A percentile compares a stretch with the other conserved stretches of the same genome.
Conservation (phyloP, 2,113 vertebrate genomes). For the Cichladusa arquata region DNA sequence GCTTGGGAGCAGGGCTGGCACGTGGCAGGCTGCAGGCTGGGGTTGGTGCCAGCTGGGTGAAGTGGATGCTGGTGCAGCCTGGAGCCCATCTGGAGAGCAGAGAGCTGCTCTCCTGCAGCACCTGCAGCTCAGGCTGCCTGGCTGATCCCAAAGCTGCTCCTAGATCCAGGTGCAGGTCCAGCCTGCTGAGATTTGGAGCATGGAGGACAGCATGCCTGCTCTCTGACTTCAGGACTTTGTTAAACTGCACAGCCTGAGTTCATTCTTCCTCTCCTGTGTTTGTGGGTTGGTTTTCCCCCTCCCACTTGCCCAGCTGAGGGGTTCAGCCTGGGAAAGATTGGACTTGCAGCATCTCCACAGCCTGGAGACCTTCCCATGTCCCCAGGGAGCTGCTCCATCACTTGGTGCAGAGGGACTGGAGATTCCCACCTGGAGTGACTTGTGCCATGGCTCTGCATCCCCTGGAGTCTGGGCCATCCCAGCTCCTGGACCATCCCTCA, state of each 20-base stretch:
- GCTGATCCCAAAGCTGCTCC: not conserved
- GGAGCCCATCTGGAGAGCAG: not conserved
- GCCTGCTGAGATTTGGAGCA: not conserved
- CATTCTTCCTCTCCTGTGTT: not conserved
- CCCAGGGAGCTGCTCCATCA: not conserved
- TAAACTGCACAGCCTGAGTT: not conserved
- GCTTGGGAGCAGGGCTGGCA: accelerated
- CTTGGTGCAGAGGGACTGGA: not conserved
- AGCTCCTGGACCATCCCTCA: not conserved
- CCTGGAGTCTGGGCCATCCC: not conserved
- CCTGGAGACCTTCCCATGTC: accelerated
- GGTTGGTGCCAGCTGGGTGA: accelerated
- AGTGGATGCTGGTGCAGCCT: not conserved
- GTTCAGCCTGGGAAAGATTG: not conserved
- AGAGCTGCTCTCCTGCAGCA: not conserved
- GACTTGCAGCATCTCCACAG: not conserved
- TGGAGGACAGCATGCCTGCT: not conserved
- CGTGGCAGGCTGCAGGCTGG: not conserved
- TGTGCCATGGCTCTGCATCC: not conserved
- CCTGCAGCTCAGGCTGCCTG: not conserved
- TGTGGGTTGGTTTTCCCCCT: not conserved
- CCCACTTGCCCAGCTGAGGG: accelerated
- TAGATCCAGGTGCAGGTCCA: not conserved
- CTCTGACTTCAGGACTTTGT: not conserved
- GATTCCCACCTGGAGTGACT: not conserved